Evolutionary conservation across 2,797 vertebrate species (phyloP).

Genomic region (Morelia viridis): DNA sequence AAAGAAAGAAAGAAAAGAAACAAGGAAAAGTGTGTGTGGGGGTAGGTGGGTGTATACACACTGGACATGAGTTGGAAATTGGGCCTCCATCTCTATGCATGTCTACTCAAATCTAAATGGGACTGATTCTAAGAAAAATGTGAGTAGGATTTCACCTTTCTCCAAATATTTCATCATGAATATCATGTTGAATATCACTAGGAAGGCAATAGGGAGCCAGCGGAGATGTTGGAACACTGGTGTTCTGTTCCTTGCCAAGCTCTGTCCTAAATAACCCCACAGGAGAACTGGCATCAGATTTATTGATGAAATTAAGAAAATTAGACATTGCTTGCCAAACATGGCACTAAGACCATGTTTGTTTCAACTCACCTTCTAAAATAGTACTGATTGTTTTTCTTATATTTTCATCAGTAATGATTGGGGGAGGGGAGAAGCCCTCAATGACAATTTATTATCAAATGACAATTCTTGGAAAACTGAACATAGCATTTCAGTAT

Average conservation of each 20-base stretch:
- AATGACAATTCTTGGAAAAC: slow-evolving; percentile 30
- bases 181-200: not conserved
- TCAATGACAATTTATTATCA: slow-evolving; percentile 16
- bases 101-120: not conserved
- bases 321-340: slow-evolving; percentile 22
- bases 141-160: not conserved
- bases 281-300: not conserved
- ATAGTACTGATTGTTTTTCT: not conserved
- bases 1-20: not conserved
- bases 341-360: not conserved
- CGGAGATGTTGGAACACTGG: not conserved
- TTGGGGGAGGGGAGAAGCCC: not conserved
- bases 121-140: not conserved
- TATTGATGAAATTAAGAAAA: not conserved
- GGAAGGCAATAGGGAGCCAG: not conserved
- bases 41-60: not conserved
- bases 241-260: not conserved
- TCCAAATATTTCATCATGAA: not conserved
- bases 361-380: slow-evolving; percentile 1
- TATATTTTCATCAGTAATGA: slow-evolving; percentile 6
- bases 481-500: slow-evolving; percentile 11
- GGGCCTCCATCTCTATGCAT: not conserved
- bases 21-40: not conserved
- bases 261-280: slow-evolving; percentile 14
- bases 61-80: not conserved